These are phyloP conservation scores for Mythimna loreyi DNA, from an alignment of 2,888 invertebrate species.

Conservation along the genomic window DNA sequence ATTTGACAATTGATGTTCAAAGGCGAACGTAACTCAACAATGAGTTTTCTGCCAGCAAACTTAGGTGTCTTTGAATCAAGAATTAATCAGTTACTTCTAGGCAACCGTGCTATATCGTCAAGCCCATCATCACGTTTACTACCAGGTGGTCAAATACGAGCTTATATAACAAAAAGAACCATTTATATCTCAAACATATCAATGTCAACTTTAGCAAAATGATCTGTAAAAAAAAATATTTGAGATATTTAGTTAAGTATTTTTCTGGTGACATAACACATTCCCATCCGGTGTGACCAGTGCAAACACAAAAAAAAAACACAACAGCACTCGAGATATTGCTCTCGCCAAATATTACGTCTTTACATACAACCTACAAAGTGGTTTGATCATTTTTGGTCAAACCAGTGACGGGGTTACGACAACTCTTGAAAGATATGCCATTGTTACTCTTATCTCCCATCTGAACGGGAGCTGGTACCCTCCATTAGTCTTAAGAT, in stretches of 20 bases:
- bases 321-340: background rate
- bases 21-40: too few relatives aligned
- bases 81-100: too few relatives aligned
- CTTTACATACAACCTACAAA: conserved; percentile 29
- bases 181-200: too few relatives aligned
- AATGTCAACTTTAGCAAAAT: too few relatives aligned
- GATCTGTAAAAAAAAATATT: background rate
- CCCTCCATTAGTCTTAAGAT: conserved; percentile 46
- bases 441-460: conserved; percentile 66
- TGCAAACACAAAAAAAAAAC: conserved; percentile 1
- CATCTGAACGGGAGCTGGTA: conserved; percentile 44
- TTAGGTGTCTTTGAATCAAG: too few relatives aligned
- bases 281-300: background rate
- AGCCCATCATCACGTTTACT: too few relatives aligned
- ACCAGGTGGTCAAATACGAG: too few relatives aligned
- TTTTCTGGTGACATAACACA: background rate
- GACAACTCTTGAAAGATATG: conserved; percentile 51
- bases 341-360: conserved; percentile 18
- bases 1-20: too few relatives aligned
- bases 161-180: too few relatives aligned
- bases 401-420: conserved; percentile 27
- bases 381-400: conserved; percentile 52
- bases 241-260: background rate
- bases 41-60: too few relatives aligned
- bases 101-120: too few relatives aligned